These are phyloP conservation scores for Lagopus muta DNA, from an alignment of 2,113 vertebrate species.

Conservation along the genomic window DNA sequence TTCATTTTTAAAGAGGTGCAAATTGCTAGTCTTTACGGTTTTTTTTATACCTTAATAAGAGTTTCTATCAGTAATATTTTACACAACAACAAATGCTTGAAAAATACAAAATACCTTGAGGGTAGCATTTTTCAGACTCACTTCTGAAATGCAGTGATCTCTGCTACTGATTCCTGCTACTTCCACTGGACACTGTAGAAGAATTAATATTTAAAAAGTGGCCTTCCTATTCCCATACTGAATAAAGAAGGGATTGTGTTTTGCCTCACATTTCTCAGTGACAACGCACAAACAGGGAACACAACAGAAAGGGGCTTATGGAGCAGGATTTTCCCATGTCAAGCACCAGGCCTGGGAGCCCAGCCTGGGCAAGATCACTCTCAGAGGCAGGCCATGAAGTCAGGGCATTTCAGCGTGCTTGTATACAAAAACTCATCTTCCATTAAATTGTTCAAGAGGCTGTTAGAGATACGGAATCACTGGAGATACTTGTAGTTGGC, in stretches of 20 bases:
- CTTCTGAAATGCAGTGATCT: neutral
- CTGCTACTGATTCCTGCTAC: neutral
- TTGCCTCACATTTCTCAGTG: neutral
- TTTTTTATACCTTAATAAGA: constrained; percentile 66
- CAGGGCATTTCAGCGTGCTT: neutral
- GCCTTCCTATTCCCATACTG: neutral
- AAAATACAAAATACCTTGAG: constrained; percentile 17
- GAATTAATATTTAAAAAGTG: neutral
- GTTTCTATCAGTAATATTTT: constrained; percentile 51
- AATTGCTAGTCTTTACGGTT: constrained; percentile 73
- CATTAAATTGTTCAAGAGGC: neutral
- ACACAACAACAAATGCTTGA: constrained; percentile 62
- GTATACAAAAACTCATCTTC: neutral
- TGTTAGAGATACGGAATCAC: neutral
- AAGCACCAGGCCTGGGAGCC: neutral
- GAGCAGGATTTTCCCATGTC: neutral
- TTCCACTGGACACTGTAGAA: neutral
- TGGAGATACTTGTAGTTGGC: neutral
- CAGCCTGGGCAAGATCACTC: neutral
- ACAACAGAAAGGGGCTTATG: neutral
- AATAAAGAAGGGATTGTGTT: neutral
- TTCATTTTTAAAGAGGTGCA: constrained; percentile 77
- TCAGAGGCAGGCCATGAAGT: neutral
- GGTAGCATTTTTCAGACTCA: neutral
- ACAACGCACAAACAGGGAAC: neutral